Percentiles rank a stretch among this genome's conserved stretches.
phyloP scores from a whole-genome alignment of 2,888 invertebrate species.

The Pinctada fucata region DNA sequence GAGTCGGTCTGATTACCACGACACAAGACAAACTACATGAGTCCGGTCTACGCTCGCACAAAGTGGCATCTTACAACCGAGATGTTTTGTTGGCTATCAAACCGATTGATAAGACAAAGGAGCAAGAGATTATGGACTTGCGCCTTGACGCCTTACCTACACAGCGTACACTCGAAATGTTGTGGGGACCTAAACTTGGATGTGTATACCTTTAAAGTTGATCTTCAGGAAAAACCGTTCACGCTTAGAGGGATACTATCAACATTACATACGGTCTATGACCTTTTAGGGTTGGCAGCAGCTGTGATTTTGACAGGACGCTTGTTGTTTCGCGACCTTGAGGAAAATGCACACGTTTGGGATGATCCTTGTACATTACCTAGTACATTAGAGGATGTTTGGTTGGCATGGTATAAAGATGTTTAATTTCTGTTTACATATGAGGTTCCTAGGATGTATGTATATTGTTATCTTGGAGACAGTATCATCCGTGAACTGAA shows the following conservation, averaged over 20 bases:
- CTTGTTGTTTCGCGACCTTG: constrained; percentile 19
- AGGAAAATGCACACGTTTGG: constrained; percentile 40
- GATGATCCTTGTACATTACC: constrained; percentile 45
- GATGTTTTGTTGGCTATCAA: not conserved
- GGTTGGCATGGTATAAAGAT: constrained; percentile 36
- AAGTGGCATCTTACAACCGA: not conserved
- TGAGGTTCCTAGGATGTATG: constrained; percentile 27
- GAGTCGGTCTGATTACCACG: not conserved
- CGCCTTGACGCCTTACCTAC: constrained; percentile 9
- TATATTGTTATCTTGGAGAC: not conserved
- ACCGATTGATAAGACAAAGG: not conserved
- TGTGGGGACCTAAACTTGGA: constrained; percentile 15
- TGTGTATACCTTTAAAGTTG: constrained; percentile 11
- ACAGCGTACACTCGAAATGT: constrained; percentile 22
- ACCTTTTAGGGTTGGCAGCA: constrained; percentile 28
- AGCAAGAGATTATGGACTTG: constrained; percentile 12
- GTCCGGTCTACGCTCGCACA: not conserved
- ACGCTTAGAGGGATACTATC: constrained; percentile 25
- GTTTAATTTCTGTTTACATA: constrained; percentile 19
- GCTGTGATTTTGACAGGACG: constrained; percentile 29
- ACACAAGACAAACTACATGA: not conserved
- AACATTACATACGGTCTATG: constrained; percentile 29
- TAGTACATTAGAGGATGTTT: constrained; percentile 4
- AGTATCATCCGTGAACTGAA: constrained; percentile 18
- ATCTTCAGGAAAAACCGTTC: constrained; percentile 23